A percentile compares a stretch with the other conserved stretches of the same genome.
These are phyloP conservation scores for Drosophila albomicans DNA, from an alignment of 1,140 invertebrate genomes.

Conservation along the genomic window DNA sequence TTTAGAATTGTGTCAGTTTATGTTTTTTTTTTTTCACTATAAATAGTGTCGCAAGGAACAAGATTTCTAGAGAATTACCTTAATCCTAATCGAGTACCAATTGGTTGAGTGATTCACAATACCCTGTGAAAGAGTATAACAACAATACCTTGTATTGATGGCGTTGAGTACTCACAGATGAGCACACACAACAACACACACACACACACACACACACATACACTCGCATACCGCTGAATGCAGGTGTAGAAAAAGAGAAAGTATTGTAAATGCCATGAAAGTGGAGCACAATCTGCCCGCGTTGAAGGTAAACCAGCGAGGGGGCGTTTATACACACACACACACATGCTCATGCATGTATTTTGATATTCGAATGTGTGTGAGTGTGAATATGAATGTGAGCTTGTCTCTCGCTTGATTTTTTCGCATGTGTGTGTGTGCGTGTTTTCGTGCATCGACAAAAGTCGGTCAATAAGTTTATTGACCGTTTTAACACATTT, in stretches of 20 bases:
- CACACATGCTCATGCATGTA: not conserved
- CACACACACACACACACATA: conserved; percentile 5
- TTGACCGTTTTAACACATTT: conserved; percentile 71
- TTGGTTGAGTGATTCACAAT: not conserved
- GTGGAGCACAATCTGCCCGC: conserved; percentile 68
- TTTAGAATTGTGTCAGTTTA: no score
- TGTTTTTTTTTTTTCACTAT: no score
- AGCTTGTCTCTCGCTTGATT: not conserved
- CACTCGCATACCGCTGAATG: not conserved
- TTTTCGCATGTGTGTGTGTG: not conserved
- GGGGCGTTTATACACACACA: conserved; percentile 56
- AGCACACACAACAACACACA: conserved; percentile 15
- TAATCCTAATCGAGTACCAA: not conserved
- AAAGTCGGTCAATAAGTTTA: conserved; percentile 82
- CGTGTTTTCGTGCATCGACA: conserved; percentile 20
- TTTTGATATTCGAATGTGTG: conserved; percentile 29
- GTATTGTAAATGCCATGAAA: conserved; percentile 69
- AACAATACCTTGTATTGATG: conserved; percentile 34
- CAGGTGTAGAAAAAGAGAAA: conserved; percentile 68
- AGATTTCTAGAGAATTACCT: no score
- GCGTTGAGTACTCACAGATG: conserved; percentile 43
- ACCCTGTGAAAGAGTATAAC: not conserved
- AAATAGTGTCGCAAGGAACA: no score
- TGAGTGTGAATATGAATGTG: conserved; percentile 15
- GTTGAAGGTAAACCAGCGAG: conserved; percentile 74